A percentile compares a stretch with the other conserved stretches of the same genome.
Conservation (phyloP, 2,113 vertebrate genomes). For the Panthera leo region DNA sequence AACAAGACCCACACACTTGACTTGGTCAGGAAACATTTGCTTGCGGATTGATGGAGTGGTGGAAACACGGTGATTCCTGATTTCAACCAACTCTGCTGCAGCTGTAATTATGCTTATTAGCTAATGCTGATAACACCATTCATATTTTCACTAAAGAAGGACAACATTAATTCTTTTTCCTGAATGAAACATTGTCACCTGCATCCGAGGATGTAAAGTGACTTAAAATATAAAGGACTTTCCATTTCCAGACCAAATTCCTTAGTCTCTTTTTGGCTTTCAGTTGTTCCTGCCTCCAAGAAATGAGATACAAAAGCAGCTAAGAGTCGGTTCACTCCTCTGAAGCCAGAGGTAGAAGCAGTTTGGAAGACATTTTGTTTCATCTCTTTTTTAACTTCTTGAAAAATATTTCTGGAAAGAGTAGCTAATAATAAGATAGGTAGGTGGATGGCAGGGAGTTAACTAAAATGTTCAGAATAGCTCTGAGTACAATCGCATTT, state of each 20-base stretch:
- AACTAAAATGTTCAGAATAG: constrained; percentile 77
- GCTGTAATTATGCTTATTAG: background rate
- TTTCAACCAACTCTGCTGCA: background rate
- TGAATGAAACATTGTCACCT: background rate
- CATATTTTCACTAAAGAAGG: background rate
- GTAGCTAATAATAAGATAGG: constrained; percentile 76
- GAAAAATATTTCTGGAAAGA: constrained; percentile 74
- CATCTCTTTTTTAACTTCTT: constrained; percentile 74
- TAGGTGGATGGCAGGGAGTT: constrained; percentile 73
- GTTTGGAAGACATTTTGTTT: constrained; percentile 76
- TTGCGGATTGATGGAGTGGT: background rate
- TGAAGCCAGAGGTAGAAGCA: constrained; percentile 57
- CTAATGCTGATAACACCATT: background rate
- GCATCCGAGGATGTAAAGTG: background rate
- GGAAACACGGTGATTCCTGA: background rate
- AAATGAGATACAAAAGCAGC: constrained; percentile 46
- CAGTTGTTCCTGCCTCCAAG: constrained; percentile 40
- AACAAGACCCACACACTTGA: background rate
- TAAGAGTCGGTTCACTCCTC: constrained; percentile 16
- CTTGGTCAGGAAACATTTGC: background rate
- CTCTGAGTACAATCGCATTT: constrained; percentile 76
- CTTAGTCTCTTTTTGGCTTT: constrained; percentile 35
- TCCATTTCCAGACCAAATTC: background rate
- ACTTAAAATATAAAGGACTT: constrained; percentile 45
- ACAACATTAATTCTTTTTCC: background rate